Conservation (phyloP, 37 sponge, comb jelly and placozoan species). For the Aplysina aerophoba region DNA sequence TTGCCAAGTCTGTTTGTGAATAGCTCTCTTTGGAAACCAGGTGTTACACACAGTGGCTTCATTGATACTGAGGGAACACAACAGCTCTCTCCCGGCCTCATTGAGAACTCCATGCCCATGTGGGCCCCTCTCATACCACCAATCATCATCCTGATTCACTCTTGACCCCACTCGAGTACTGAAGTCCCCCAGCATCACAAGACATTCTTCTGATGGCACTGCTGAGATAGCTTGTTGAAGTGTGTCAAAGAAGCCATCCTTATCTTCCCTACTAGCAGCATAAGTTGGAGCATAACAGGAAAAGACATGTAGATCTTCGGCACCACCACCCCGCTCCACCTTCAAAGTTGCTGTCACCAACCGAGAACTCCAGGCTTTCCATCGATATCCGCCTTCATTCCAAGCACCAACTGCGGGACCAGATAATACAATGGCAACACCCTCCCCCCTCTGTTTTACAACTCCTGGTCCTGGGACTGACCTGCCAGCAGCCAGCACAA, state of each 20-base stretch:
- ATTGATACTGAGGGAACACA: slow-evolving; percentile 31
- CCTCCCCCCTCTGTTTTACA: slow-evolving; percentile 40
- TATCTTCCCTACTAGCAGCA: slow-evolving; percentile 30
- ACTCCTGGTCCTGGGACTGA: slow-evolving; percentile 32
- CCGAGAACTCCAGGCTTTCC: slow-evolving; percentile 65
- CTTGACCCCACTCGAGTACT: slow-evolving; percentile 23
- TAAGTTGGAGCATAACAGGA: slow-evolving; percentile 38
- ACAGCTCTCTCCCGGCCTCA: slow-evolving; percentile 36
- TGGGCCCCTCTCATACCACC: slow-evolving; percentile 33
- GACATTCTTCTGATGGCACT: background rate
- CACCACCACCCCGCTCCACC: background rate
- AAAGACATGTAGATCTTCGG: background rate
- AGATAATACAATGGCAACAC: slow-evolving; percentile 45
- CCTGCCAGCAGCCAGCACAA: too few species aligned
- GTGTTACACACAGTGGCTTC: slow-evolving; percentile 45
- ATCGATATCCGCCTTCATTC: slow-evolving; percentile 36
- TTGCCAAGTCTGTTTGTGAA: slow-evolving; percentile 51
- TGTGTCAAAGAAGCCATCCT: slow-evolving; percentile 6
- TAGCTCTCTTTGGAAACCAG: slow-evolving; percentile 41
- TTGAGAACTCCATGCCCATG: slow-evolving; percentile 8
- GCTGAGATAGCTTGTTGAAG: slow-evolving; percentile 11
- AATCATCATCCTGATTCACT: slow-evolving; percentile 10
- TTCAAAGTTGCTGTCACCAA: background rate
- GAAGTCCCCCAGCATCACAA: slow-evolving; percentile 32
- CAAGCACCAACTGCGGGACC: slow-evolving; percentile 45